phyloP scores from a whole-genome alignment of 2,113 vertebrate genomes.

The Ageneiosus marmoratus region DNA sequence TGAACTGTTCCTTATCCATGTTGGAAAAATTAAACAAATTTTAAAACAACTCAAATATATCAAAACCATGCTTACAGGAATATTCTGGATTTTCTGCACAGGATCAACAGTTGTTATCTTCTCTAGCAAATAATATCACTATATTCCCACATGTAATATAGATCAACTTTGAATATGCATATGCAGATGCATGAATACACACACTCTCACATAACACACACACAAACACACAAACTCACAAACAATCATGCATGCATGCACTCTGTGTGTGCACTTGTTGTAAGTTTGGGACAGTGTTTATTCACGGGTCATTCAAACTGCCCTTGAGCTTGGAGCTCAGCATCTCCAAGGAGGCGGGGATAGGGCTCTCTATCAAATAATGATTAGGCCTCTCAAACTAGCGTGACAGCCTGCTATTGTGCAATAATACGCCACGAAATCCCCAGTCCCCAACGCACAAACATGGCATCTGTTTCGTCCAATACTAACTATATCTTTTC shows the following conservation, averaged over 20 bases:
- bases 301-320: conserved; percentile 70
- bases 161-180: not conserved
- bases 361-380: conserved; percentile 77
- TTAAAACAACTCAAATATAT: not conserved
- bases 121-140: conserved; percentile 5
- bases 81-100: not conserved
- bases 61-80: not conserved
- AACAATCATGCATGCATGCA: conserved; percentile 25
- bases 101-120: conserved; percentile 17
- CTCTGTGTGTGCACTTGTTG: conserved; percentile 69
- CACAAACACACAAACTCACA: not conserved
- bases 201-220: not conserved
- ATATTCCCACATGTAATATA: conserved; percentile 2
- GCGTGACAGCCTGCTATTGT: conserved; percentile 77
- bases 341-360: conserved; percentile 56
- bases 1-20: not conserved
- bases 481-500: conserved; percentile 60
- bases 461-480: conserved; percentile 71
- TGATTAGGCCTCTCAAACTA: conserved; percentile 77
- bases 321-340: conserved; percentile 45
- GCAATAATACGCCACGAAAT: conserved; percentile 66
- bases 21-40: not conserved
- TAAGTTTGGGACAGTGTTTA: conserved; percentile 62
- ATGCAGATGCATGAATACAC: not conserved
- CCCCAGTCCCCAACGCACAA: conserved; percentile 54